Evolutionary conservation across 2,888 invertebrate genomes (phyloP).

Genomic region (Galeruca laticollis): DNA sequence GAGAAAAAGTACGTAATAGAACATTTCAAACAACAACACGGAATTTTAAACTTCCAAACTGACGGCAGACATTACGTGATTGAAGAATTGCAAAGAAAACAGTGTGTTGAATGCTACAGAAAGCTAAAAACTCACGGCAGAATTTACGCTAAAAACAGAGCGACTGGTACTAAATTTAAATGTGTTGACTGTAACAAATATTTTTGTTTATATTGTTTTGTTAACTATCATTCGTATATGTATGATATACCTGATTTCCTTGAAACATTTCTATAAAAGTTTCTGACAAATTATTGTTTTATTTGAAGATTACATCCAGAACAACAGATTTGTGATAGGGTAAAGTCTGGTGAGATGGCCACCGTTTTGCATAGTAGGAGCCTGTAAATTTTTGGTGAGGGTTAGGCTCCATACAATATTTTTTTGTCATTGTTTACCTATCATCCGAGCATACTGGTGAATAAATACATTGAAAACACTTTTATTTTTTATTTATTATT

Average conservation of each 20-base stretch:
- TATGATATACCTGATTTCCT: background rate
- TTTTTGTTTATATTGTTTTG: background rate
- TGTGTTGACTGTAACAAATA: background rate
- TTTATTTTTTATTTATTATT: too few species aligned
- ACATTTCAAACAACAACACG: background rate
- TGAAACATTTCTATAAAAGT: background rate
- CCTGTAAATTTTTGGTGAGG: too few species aligned
- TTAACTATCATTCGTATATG: background rate
- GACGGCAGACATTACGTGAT: background rate
- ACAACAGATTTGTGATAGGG: too few species aligned
- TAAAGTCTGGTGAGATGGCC: too few species aligned
- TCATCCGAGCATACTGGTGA: too few species aligned
- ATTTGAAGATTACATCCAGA: too few species aligned
- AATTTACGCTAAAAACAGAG: background rate
- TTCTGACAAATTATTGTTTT: too few species aligned
- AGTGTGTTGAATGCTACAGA: background rate
- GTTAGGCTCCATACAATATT: too few species aligned
- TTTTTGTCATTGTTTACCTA: too few species aligned
- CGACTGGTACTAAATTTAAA: background rate
- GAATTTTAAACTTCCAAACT: background rate
- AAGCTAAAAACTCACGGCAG: background rate
- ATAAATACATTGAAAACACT: too few species aligned
- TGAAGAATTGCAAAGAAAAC: background rate
- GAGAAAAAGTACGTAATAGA: background rate
- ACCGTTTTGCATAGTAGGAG: too few species aligned